Evolutionary conservation across 2,888 invertebrate species (phyloP), one percentile per base, ranked within the genome.

Genomic region (Venustoraphidia nigricollis): DNA sequence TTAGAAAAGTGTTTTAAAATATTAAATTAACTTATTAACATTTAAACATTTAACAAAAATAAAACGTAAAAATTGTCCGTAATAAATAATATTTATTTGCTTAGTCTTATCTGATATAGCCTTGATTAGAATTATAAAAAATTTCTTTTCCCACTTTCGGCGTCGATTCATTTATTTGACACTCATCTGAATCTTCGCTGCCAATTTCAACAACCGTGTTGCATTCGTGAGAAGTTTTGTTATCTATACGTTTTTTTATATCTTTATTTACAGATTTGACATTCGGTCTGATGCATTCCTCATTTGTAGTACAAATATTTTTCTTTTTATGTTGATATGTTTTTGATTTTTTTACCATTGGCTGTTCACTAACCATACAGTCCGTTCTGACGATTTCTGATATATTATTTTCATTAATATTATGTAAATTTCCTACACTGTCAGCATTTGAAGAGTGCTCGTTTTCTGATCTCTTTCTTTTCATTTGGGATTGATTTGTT

Each of bases 91-190:
- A 6, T 27, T 27, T 27, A 27, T 27, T 27, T 27, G 3, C 6
- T 44, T 44, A 44, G 10, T 44, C 34, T 44, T 34, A 44, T 37
- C 44, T 36, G 13, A 44, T 46, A 40, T 36, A 46, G 11, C 46
- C 46, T 46, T 46, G 46, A 14, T 40, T 38, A n/a, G 46, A 13
- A 34, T 46, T 17, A 46, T 46, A 46, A 46, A 34, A 46, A 11
- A 46, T 17, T 11, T 46, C 36, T 17, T 46, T 46, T n/a, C 17
- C 46, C n/a, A 27, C 34, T 36, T 36, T 40, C 9, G 11, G 27
- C 44, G 27, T 27, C 27, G 27, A 27, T 6, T 27, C 27, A 6
- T 27, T 44, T 35, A 11, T 11, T 17, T 36, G 36, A 11, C 36
- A 36, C 44, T 36, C 11, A 36, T 44, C 44, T 34, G 42, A 42